A percentile compares a stretch with the other conserved stretches of the same genome.
Conservation (phyloP, 2,888 invertebrate species). For the Abrostola triplasia region DNA sequence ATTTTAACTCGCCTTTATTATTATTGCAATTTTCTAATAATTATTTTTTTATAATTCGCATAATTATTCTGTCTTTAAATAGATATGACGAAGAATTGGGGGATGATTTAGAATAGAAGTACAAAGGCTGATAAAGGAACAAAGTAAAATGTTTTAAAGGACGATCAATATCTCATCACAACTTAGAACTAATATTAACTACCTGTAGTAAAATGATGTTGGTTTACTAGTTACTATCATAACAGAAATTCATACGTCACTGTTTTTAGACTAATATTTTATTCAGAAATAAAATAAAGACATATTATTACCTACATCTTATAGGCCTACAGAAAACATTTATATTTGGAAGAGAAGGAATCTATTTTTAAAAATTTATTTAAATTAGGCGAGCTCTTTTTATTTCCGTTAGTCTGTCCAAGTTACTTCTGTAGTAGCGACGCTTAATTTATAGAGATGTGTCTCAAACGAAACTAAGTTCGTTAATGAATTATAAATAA, state of each 20-base stretch:
- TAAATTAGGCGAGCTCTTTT: constrained; percentile 35
- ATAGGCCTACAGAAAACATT: neutral
- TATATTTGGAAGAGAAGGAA: constrained; percentile 1
- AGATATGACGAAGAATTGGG: constrained; percentile 12
- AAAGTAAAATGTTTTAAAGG: constrained; percentile 36
- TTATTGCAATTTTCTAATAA: constrained; percentile 30
- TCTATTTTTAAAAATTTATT: constrained; percentile 16
- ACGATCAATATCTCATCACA: constrained; percentile 3
- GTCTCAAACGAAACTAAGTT: constrained; percentile 58
- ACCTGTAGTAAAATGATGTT: too few species aligned
- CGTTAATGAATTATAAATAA: constrained; percentile 76
- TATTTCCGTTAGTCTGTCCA: constrained; percentile 36
- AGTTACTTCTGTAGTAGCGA: constrained; percentile 51
- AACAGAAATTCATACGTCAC: neutral
- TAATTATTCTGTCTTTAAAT: constrained; percentile 13
- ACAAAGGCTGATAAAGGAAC: constrained; percentile 59
- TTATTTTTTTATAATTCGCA: constrained; percentile 7
- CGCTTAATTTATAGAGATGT: constrained; percentile 54
- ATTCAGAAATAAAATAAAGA: neutral
- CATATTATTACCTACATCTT: neutral
- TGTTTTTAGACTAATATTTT: neutral
- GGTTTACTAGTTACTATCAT: neutral
- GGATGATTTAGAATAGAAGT: constrained; percentile 37
- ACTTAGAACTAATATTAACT: neutral
- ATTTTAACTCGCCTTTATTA: constrained; percentile 48